Percentiles rank a stretch among this genome's conserved stretches.
phyloP scores from a whole-genome alignment of 30 jellyfish, hydroid and myxozoan genomes.

The Aurelia aurita region DNA sequence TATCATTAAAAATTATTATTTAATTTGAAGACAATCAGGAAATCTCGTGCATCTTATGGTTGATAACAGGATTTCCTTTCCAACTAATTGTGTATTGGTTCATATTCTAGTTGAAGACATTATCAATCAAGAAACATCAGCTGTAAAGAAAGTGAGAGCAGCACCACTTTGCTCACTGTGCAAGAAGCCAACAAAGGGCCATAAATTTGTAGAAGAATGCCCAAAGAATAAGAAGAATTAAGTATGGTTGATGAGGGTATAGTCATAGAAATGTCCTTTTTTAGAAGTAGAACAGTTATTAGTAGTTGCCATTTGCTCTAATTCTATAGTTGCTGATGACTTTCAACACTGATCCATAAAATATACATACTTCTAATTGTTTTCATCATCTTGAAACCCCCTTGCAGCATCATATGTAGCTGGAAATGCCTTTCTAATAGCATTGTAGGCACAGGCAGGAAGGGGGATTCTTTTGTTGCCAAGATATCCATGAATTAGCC shows the following conservation, averaged over 20 bases:
- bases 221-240: not conserved
- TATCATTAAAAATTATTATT: too few species aligned
- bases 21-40: too few species aligned
- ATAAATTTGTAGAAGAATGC: not conserved
- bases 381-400: constrained; percentile 12
- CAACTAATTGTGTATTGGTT: too few species aligned
- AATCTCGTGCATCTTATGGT: too few species aligned
- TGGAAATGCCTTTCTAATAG: constrained; percentile 11
- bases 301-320: too few species aligned
- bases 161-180: not conserved
- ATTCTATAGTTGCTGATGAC: too few species aligned
- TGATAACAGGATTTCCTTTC: too few species aligned
- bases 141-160: not conserved
- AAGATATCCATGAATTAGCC: constrained; percentile 54
- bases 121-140: not conserved
- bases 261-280: not conserved
- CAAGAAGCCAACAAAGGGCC: not conserved
- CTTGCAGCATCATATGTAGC: not conserved
- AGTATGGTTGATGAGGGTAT: not conserved
- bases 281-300: too few species aligned
- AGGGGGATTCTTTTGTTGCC: constrained; percentile 50
- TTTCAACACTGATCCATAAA: too few species aligned
- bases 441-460: constrained; percentile 55
- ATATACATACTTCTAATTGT: too few species aligned
- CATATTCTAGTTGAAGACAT: not conserved